A percentile compares a stretch with the other conserved stretches of the same genome.
Conservation (phyloP, 2,113 vertebrate genomes). For the Pelobates fuscus region DNA sequence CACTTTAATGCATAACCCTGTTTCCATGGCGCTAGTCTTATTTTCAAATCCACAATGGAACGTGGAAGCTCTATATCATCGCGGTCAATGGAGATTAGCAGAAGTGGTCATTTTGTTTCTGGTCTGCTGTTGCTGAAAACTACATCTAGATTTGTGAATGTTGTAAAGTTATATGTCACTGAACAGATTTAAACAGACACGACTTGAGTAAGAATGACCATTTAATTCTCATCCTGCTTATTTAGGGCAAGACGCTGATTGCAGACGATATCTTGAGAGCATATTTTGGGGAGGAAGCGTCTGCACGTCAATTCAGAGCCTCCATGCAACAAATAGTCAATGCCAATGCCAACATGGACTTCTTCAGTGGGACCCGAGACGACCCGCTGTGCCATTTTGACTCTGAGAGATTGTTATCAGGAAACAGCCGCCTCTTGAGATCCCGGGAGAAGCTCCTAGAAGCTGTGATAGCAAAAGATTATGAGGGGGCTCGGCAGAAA, state of each 20-base stretch:
- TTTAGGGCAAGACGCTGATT: slow-evolving; percentile 58
- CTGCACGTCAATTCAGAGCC: slow-evolving; percentile 73
- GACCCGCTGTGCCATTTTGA: slow-evolving; percentile 83
- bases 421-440: slow-evolving; percentile 59
- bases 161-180: no score
- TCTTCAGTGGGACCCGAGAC: slow-evolving; percentile 66
- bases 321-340: slow-evolving; percentile 76
- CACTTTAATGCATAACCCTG: no score
- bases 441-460: slow-evolving; percentile 67
- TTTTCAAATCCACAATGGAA: no score
- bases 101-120: no score
- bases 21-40: no score
- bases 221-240: no score
- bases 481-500: slow-evolving; percentile 68
- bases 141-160: no score
- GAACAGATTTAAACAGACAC: no score
- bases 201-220: no score
- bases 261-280: slow-evolving; percentile 55
- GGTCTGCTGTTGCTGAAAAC: no score
- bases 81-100: no score
- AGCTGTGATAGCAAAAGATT: slow-evolving; percentile 64
- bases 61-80: no score
- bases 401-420: slow-evolving; percentile 69
- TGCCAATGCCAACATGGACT: slow-evolving; percentile 80
- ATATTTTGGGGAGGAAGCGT: slow-evolving; percentile 63